Evolutionary conservation across 1,140 invertebrate species (phyloP).

Genomic region (Papilio polytes): DNA sequence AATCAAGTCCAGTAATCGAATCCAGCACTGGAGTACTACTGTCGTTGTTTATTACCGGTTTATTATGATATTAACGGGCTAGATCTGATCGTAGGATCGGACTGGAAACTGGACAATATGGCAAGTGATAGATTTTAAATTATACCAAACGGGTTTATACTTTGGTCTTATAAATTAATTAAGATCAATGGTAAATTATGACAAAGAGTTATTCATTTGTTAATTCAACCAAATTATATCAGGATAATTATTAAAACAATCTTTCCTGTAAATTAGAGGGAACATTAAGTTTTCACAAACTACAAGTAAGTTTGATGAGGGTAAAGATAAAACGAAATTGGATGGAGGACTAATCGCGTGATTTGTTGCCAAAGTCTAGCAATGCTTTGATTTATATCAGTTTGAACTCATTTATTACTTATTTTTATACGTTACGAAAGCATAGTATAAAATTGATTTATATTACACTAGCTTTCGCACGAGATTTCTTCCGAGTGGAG

Average conservation of each 20-base stretch:
- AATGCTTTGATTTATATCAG: background rate
- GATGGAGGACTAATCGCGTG: background rate
- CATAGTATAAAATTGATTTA: background rate
- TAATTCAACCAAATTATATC: background rate
- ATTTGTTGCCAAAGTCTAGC: background rate
- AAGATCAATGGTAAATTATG: background rate
- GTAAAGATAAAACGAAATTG: constrained; percentile 15
- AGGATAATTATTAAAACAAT: background rate
- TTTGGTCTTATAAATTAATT: too few relatives aligned
- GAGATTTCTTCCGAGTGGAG: too few relatives aligned
- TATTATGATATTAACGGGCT: too few relatives aligned
- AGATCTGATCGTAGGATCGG: too few relatives aligned
- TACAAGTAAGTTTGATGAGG: constrained; percentile 15
- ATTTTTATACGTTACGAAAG: background rate
- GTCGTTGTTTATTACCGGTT: too few relatives aligned
- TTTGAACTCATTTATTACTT: background rate
- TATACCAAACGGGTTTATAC: too few relatives aligned
- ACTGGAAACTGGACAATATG: too few relatives aligned
- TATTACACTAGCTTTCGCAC: background rate
- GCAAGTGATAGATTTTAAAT: too few relatives aligned
- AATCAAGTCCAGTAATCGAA: too few relatives aligned
- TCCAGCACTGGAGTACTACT: too few relatives aligned
- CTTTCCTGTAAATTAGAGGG: background rate
- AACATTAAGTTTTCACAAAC: background rate
- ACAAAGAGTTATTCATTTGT: background rate